phyloP scores from a whole-genome alignment of 2,888 invertebrate species.

The Acrobasis suavella region DNA sequence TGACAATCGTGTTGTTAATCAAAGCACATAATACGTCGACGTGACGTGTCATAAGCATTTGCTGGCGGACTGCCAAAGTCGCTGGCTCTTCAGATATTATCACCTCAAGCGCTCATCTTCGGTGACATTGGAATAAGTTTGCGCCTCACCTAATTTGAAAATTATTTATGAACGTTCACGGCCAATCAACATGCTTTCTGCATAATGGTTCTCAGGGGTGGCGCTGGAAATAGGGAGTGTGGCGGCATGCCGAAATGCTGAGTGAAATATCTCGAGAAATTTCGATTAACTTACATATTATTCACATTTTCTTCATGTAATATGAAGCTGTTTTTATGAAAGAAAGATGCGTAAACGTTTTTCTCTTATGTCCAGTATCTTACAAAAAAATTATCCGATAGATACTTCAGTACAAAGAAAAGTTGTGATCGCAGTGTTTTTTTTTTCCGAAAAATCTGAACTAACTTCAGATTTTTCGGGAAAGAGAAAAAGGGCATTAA shows the following conservation, averaged over 20 bases:
- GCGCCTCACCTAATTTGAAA: conserved; percentile 27
- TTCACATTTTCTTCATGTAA: too few relatives aligned
- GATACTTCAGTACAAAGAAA: too few relatives aligned
- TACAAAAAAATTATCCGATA: too few relatives aligned
- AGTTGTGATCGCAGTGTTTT: too few relatives aligned
- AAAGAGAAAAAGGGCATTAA: too few relatives aligned
- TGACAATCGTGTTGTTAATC: conserved; percentile 25
- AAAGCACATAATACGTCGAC: conserved; percentile 30
- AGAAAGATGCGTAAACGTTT: too few relatives aligned
- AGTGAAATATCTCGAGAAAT: neutral
- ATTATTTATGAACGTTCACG: conserved; percentile 20
- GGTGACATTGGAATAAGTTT: conserved; percentile 33
- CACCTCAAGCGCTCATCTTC: conserved; percentile 31
- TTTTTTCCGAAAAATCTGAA: too few relatives aligned
- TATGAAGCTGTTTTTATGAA: too few relatives aligned
- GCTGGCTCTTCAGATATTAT: conserved; percentile 31
- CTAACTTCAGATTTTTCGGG: too few relatives aligned
- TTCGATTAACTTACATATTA: too few relatives aligned
- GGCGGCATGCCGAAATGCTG: neutral
- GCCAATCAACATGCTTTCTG: conserved; percentile 9
- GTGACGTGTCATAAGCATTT: conserved; percentile 31
- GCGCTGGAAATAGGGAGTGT: neutral
- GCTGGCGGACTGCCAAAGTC: conserved; percentile 29
- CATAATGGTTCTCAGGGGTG: conserved; percentile 9
- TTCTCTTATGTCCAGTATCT: too few relatives aligned